Percentiles rank a stretch among this genome's conserved stretches.
Conservation (phyloP, 2,113 vertebrate genomes). For the Lagopus leucura region DNA sequence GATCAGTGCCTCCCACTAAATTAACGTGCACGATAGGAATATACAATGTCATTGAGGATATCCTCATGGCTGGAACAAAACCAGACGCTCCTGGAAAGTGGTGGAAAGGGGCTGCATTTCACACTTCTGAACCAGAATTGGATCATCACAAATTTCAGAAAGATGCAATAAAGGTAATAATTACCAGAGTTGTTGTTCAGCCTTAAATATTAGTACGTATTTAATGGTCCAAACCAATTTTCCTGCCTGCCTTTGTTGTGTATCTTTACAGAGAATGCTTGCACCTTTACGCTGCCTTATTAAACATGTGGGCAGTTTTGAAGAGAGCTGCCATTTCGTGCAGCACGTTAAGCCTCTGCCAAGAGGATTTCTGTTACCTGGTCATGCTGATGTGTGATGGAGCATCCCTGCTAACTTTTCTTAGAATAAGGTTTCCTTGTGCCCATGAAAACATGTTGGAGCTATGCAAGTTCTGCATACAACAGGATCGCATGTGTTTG, state of each 20-base stretch:
- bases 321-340: not conserved
- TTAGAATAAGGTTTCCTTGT: not conserved
- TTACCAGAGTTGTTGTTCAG: not conserved
- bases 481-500: not conserved
- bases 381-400: not conserved
- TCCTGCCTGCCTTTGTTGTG: not conserved
- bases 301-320: not conserved
- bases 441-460: not conserved
- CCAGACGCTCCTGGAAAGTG: not conserved
- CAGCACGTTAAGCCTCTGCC: not conserved
- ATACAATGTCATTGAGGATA: slow-evolving; percentile 20
- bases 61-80: slow-evolving; percentile 37
- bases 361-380: not conserved
- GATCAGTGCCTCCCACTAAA: slow-evolving; percentile 54
- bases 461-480: not conserved
- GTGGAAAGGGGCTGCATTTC: not conserved
- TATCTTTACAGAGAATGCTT: not conserved
- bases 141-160: not conserved
- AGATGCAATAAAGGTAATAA: not conserved
- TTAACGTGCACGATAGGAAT: slow-evolving; percentile 30
- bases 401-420: not conserved
- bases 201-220: not conserved
- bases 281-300: not conserved
- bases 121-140: not conserved
- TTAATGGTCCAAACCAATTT: not conserved